Evolutionary conservation across 2,113 vertebrate species (phyloP), one percentile per base, ranked within the genome.

Genomic region (Thryonomys swinderianus): DNA sequence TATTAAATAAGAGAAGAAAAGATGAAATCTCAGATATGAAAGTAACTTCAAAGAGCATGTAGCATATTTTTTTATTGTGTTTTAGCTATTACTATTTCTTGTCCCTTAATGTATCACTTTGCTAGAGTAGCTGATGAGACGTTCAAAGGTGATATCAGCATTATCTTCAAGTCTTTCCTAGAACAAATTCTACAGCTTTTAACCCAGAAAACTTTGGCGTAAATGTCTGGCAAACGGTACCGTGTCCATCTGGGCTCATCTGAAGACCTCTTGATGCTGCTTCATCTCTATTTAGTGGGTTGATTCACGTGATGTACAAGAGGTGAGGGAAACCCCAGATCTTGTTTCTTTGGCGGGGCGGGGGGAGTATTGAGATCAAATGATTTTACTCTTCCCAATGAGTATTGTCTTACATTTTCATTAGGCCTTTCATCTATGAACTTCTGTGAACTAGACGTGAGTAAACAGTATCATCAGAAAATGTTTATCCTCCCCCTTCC

Each of bases 251-350:
- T 96, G 96, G 85, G 84, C 95, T 74, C 40, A 9, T 51, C 4
- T 34, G 57, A 95, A 84, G 96, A 69, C 81, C 69, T 82, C 85
- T 86, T 79, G 55, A 42, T 89, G 93, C 83, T 86, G 91, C 48
- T 97, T 82, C 87, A 91, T 89, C 94, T 96, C 84, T 93, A 95
- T 93, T 55, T 83, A 53, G 92, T 42, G 87, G 61, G 87, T 85
- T 79, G 89, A 61, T 21, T 62, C 3, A 42, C 86, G 48, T 96
- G 94, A 97, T 91, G 40, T 95, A 97, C 88, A 95, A 93, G 90
- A 40, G 94, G 93, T 92, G 96, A 93, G 34, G 48, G 67, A 96
- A 86, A 89, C 40, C 74, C 55, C 90, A 89, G 37, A 20, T 85
- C 84, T 64, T 79, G 40, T 90, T 94, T 57, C 23, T 20, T 6